Evolutionary conservation across 2,888 invertebrate species (phyloP).

Genomic region (Elmis aenea): DNA sequence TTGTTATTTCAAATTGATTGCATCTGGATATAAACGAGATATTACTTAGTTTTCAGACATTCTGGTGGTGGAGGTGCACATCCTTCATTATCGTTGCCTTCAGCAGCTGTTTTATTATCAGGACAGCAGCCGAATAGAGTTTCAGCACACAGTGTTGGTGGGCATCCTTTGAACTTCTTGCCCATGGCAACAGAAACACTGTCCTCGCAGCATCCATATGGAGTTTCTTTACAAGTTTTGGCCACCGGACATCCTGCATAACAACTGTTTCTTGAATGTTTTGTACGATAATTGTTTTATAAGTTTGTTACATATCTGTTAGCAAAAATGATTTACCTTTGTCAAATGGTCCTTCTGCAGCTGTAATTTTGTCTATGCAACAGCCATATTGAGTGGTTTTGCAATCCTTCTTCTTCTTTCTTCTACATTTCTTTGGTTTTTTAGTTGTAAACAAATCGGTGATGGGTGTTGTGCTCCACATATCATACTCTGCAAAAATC

Average conservation of each 20-base stretch:
- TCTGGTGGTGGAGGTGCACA: conserved; percentile 64
- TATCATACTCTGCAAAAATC: conserved; percentile 38
- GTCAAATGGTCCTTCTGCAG: conserved; percentile 77
- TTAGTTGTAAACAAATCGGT: conserved; percentile 51
- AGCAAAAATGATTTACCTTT: conserved; percentile 55
- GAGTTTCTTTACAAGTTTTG: conserved; percentile 70
- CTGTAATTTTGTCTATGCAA: conserved; percentile 73
- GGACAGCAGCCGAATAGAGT: conserved; percentile 85
- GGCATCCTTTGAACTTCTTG: conserved; percentile 69
- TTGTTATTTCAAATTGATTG: conserved; percentile 2
- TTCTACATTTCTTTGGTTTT: conserved; percentile 55
- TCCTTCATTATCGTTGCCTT: conserved; percentile 78
- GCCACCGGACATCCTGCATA: conserved; percentile 61
- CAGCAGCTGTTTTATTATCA: conserved; percentile 70
- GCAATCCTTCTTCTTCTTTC: conserved; percentile 56
- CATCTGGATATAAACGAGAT: conserved; percentile 2
- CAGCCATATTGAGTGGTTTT: conserved; percentile 69
- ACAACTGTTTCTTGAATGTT: too few species aligned
- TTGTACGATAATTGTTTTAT: conserved; percentile 2
- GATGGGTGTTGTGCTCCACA: conserved; percentile 54
- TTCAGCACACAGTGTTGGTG: conserved; percentile 64
- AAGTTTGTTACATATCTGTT: background rate
- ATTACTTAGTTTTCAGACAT: conserved; percentile 55
- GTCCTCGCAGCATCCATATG: conserved; percentile 78
- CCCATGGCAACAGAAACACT: conserved; percentile 74